These are phyloP conservation scores for Python bivittatus DNA, from an alignment of 2,113 vertebrate species.

Conservation along the genomic window DNA sequence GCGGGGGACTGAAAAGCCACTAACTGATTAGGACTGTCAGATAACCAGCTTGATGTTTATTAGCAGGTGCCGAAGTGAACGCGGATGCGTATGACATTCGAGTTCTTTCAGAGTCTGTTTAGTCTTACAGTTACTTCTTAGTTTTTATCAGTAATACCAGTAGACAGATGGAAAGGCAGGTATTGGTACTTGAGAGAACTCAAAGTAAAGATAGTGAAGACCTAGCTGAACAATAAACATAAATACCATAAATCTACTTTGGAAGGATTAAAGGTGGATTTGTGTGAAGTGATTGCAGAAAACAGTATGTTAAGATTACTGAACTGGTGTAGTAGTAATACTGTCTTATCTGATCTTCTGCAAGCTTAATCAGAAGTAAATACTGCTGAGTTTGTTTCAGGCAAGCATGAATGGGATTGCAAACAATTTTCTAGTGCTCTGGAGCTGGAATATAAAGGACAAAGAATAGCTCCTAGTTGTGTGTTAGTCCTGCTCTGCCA, in stretches of 20 bases:
- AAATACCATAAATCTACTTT: background rate
- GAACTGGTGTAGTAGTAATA: background rate
- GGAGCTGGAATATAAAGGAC: background rate
- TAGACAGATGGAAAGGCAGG: background rate
- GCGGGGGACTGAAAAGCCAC: background rate
- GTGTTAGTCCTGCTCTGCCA: background rate
- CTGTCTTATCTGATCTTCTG: background rate
- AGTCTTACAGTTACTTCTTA: background rate
- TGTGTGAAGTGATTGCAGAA: background rate
- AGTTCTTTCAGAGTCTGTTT: background rate
- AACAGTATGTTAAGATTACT: background rate
- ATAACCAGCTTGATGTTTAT: background rate
- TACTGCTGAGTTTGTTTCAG: background rate
- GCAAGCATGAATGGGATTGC: background rate
- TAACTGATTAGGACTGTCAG: background rate
- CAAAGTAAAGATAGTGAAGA: background rate
- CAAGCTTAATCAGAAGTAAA: background rate
- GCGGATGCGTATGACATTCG: background rate
- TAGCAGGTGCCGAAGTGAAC: slow-evolving; percentile 21
- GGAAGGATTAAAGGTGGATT: background rate
- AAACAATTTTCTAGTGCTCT: background rate
- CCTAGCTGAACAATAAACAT: background rate
- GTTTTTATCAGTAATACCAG: background rate
- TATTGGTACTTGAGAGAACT: background rate
- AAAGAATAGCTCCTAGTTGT: background rate